Conservation (phyloP, 2,888 invertebrate genomes). For the Noctua pronuba region DNA sequence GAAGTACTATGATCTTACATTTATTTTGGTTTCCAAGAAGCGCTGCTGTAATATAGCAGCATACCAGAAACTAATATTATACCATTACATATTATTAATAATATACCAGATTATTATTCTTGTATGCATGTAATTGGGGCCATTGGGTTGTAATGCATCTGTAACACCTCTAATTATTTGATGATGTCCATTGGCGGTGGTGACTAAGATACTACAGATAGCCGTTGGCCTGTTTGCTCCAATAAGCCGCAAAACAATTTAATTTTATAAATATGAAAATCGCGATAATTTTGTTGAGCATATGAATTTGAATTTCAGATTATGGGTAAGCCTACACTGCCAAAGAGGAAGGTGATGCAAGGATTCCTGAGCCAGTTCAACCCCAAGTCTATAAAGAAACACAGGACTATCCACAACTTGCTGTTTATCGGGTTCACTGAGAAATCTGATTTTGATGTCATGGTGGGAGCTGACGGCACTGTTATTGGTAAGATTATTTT, state of each 20-base stretch:
- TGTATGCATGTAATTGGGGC: neutral
- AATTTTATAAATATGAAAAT: neutral
- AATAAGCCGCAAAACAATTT: neutral
- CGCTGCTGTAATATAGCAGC: neutral
- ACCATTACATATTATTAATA: too few relatives aligned
- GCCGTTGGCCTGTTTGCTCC: too few relatives aligned
- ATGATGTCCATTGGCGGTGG: neutral
- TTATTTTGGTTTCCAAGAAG: too few relatives aligned
- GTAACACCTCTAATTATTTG: too few relatives aligned
- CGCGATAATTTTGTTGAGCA: neutral
- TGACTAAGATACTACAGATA: neutral
- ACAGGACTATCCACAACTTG: conserved; percentile 78
- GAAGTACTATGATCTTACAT: neutral
- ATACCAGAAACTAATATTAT: too few relatives aligned
- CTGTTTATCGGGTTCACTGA: conserved; percentile 80
- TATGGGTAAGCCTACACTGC: conserved; percentile 78
- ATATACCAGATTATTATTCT: neutral
- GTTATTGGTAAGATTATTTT: conserved; percentile 75
- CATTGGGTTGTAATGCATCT: neutral
- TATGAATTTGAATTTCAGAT: conserved; percentile 69
- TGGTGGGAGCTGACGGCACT: conserved; percentile 76
- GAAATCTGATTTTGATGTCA: conserved; percentile 74
- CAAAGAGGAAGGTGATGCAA: conserved; percentile 79
- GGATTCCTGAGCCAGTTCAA: conserved; percentile 77
- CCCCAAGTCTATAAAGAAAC: conserved; percentile 82